Percentiles rank a stretch among this genome's conserved stretches.
These are phyloP conservation scores for Caretta caretta DNA, from an alignment of 2,113 vertebrate species.

Conservation along the genomic window DNA sequence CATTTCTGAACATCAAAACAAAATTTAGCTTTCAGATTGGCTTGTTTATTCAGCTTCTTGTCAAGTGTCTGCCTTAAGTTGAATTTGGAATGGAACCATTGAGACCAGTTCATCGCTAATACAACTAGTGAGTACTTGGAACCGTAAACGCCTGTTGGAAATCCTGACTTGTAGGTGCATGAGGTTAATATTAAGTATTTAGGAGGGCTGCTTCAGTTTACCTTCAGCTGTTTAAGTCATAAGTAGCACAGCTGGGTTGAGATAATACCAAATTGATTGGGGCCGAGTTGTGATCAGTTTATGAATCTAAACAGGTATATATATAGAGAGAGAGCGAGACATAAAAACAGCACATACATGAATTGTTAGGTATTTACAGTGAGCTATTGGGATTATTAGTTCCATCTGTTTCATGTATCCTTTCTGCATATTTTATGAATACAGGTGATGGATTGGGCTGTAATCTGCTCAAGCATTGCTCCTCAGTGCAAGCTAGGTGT, in stretches of 20 bases:
- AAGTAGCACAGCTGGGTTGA: neutral
- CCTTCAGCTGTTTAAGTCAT: neutral
- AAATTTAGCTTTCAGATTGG: neutral
- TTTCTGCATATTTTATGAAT: neutral
- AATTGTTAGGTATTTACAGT: neutral
- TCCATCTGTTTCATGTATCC: neutral
- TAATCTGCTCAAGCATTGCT: no score
- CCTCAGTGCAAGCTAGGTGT: neutral
- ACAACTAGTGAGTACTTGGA: neutral
- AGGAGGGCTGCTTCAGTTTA: neutral
- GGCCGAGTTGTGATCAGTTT: neutral
- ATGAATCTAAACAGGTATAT: neutral
- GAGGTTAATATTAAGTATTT: neutral
- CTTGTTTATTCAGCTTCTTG: neutral
- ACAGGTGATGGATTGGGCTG: neutral
- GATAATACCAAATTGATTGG: neutral
- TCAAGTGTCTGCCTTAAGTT: neutral
- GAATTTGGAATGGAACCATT: neutral
- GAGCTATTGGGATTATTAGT: neutral
- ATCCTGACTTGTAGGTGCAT: neutral
- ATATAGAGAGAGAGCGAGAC: neutral
- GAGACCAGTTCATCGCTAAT: neutral
- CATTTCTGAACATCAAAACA: neutral
- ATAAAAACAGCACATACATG: neutral
- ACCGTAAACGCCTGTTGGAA: neutral